Conservation (phyloP, 2,797 vertebrate species). For the Aselliscus stoliczkanus region DNA sequence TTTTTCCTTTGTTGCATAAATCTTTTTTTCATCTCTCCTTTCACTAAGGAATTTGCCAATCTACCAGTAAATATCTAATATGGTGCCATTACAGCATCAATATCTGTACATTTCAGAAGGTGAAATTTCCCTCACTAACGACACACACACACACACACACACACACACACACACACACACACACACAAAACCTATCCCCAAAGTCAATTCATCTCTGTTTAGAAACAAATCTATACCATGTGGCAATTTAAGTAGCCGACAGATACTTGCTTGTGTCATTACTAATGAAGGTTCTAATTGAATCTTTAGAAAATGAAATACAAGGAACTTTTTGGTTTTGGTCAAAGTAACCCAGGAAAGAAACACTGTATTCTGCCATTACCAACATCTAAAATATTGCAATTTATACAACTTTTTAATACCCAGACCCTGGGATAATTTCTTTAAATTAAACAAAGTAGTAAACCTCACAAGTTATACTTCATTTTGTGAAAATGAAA, state of each 20-base stretch:
- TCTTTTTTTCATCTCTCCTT: background rate
- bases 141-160: too few relatives aligned
- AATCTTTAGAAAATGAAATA: constrained; percentile 27
- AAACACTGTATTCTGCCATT: background rate
- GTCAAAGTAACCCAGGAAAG: background rate
- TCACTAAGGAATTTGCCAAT: background rate
- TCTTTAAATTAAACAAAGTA: background rate
- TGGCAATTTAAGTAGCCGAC: background rate
- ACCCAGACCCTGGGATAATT: background rate
- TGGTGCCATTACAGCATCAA: background rate
- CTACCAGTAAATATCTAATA: background rate
- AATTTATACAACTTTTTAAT: constrained; percentile 5
- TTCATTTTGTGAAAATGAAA: background rate
- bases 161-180: too few relatives aligned
- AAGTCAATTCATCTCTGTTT: background rate
- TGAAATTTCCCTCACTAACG: background rate
- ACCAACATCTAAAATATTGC: background rate
- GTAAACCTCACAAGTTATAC: background rate
- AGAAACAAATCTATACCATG: background rate
- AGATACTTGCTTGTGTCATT: background rate
- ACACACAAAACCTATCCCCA: background rate
- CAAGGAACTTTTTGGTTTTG: background rate
- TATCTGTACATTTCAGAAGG: background rate
- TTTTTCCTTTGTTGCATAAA: background rate
- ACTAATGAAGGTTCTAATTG: background rate